phyloP scores from a whole-genome alignment of 2,888 invertebrate species.

The Lasius fuliginosus region DNA sequence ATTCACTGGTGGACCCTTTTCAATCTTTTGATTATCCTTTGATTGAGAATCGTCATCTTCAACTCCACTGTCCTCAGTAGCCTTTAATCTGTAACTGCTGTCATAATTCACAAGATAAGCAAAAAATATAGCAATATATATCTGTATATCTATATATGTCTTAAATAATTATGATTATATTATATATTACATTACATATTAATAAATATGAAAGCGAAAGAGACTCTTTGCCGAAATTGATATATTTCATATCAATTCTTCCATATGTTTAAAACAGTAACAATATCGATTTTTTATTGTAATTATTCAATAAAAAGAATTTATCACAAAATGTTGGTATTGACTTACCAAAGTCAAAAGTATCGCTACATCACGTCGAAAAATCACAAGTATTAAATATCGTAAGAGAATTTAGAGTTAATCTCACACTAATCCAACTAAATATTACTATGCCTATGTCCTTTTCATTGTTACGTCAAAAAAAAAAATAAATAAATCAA shows the following conservation, averaged over 20 bases:
- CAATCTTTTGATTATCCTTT: slow-evolving; percentile 83
- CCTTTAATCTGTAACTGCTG: slow-evolving; percentile 87
- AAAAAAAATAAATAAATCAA: not conserved
- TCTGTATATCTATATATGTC: not conserved
- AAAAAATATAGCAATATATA: not conserved
- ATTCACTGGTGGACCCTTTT: slow-evolving; percentile 84
- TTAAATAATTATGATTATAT: not conserved
- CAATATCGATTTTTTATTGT: not conserved
- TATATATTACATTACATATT: not conserved
- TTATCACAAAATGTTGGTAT: not conserved
- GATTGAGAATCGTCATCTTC: slow-evolving; percentile 88
- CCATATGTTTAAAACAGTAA: slow-evolving; percentile 16
- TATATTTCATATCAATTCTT: slow-evolving; percentile 9
- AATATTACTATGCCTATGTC: not conserved
- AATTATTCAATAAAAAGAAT: not conserved
- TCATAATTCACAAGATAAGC: slow-evolving; percentile 45
- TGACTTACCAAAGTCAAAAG: not conserved
- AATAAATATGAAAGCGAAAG: not conserved
- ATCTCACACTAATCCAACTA: not conserved
- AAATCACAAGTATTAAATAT: not conserved
- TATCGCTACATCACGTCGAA: not conserved
- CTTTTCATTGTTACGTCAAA: not conserved
- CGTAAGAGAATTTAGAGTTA: not conserved
- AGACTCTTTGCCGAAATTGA: not conserved
- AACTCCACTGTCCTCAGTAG: slow-evolving; percentile 89